Conservation (phyloP, 2,797 vertebrate genomes). For the Carcharodon carcharias region DNA sequence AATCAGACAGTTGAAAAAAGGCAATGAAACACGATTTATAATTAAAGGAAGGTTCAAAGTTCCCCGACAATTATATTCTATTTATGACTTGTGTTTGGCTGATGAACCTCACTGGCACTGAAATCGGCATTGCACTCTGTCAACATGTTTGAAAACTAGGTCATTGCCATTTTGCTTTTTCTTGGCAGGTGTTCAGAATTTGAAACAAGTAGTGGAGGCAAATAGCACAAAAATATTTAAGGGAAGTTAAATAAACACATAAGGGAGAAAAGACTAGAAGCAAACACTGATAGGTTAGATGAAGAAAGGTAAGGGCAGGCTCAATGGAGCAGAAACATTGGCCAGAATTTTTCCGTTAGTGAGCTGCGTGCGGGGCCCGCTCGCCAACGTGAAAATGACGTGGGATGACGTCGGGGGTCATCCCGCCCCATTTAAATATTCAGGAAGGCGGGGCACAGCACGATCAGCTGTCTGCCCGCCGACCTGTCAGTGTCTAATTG, state of each 20-base stretch:
- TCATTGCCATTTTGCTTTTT: slow-evolving; percentile 7
- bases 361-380: no score
- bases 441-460: no score
- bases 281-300: background rate
- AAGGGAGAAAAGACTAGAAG: background rate
- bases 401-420: no score
- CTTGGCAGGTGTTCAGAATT: background rate
- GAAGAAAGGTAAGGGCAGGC: no score
- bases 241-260: background rate
- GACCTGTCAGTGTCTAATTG: no score
- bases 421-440: no score
- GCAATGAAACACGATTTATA: background rate
- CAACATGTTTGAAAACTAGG: background rate
- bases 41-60: background rate
- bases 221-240: background rate
- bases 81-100: background rate
- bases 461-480: no score
- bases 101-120: background rate
- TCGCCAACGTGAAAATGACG: no score
- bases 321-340: background rate
- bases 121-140: background rate
- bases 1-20: background rate
- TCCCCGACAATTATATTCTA: background rate
- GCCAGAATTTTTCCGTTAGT: no score
- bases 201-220: background rate